These are phyloP conservation scores for Gambusia affinis DNA, from an alignment of 2,113 vertebrate genomes.

Conservation along the genomic window DNA sequence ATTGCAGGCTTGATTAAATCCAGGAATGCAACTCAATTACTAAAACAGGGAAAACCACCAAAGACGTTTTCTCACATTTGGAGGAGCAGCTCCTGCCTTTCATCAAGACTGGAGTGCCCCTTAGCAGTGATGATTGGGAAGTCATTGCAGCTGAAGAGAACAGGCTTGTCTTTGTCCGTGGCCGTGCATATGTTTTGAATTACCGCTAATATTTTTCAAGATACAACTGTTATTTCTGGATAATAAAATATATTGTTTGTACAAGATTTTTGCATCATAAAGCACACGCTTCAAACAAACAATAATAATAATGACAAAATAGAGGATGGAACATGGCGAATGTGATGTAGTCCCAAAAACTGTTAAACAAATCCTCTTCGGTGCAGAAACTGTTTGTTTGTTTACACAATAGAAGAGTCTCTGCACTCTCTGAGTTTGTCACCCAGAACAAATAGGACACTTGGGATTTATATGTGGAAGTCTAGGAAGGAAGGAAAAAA, in stretches of 20 bases:
- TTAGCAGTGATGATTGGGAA: slow-evolving; percentile 51
- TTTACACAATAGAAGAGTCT: slow-evolving; percentile 73
- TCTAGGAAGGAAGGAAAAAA: slow-evolving; percentile 13
- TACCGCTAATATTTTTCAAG: slow-evolving; percentile 58
- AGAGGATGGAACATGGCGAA: not conserved
- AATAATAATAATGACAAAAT: not conserved
- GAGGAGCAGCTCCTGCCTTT: slow-evolving; percentile 45
- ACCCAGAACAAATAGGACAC: slow-evolving; percentile 59
- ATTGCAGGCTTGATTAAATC: slow-evolving; percentile 61
- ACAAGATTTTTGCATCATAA: slow-evolving; percentile 23
- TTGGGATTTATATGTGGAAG: slow-evolving; percentile 46
- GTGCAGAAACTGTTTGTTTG: slow-evolving; percentile 83
- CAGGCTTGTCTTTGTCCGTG: slow-evolving; percentile 72
- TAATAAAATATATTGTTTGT: slow-evolving; percentile 24
- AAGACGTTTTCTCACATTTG: slow-evolving; percentile 56
- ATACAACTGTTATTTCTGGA: slow-evolving; percentile 38
- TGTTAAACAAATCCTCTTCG: slow-evolving; percentile 72
- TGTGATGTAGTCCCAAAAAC: slow-evolving; percentile 22
- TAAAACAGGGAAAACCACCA: slow-evolving; percentile 46
- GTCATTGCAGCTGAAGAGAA: slow-evolving; percentile 44
- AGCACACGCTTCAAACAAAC: slow-evolving; percentile 12
- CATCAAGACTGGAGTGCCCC: slow-evolving; percentile 51
- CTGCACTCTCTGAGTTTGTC: slow-evolving; percentile 9
- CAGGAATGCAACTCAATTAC: slow-evolving; percentile 55
- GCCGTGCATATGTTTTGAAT: slow-evolving; percentile 60